Evolutionary conservation across 2,797 vertebrate species (phyloP).

Genomic region (Tangara arthus): DNA sequence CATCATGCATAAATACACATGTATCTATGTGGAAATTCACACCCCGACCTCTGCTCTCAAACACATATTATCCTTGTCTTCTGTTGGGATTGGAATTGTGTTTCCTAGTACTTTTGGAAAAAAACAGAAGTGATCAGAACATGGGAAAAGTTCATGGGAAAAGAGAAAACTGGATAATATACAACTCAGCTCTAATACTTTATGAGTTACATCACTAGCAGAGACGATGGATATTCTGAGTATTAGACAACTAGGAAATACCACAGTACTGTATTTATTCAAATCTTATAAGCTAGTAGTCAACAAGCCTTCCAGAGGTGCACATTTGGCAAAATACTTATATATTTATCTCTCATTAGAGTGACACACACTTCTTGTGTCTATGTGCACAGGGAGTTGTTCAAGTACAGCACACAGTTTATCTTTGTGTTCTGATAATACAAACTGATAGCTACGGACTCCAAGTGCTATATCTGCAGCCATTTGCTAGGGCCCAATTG

Average conservation of each 20-base stretch:
- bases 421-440: neutral
- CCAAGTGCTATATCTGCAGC: neutral
- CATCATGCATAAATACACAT: neutral
- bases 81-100: neutral
- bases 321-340: neutral
- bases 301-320: neutral
- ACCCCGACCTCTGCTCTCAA: neutral
- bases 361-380: neutral
- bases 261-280: neutral
- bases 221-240: neutral
- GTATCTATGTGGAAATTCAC: neutral
- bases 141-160: constrained; percentile 66
- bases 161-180: constrained; percentile 53
- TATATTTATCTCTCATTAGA: neutral
- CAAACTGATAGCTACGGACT: neutral
- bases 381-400: neutral
- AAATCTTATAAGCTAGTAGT: neutral
- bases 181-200: constrained; percentile 52
- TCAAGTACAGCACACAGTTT: neutral
- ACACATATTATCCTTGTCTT: neutral
- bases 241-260: constrained; percentile 39
- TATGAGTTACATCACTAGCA: constrained; percentile 39
- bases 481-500: neutral
- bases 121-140: constrained; percentile 24
- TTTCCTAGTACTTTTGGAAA: neutral